Evolutionary conservation across 1,140 invertebrate species (phyloP).

Genomic region (Apolygus lucorum): DNA sequence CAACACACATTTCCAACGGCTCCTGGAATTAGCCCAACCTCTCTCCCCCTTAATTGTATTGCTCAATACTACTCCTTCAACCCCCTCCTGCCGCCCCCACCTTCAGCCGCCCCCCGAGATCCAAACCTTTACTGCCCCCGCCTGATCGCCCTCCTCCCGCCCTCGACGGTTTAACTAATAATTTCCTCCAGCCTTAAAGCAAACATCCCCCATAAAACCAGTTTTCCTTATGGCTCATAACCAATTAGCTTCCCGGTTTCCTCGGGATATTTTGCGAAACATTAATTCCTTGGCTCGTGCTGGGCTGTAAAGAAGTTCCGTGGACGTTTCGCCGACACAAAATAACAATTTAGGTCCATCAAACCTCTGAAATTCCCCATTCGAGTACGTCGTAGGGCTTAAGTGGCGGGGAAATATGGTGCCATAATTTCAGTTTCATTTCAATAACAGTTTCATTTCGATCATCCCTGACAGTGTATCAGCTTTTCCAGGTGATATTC

Average conservation of each 20-base stretch:
- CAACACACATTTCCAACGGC: background rate
- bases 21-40: background rate
- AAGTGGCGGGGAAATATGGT: too few species aligned
- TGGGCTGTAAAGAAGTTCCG: too few species aligned
- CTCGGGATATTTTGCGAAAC: constrained; percentile 9
- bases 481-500: too few species aligned
- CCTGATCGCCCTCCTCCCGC: background rate
- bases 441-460: too few species aligned
- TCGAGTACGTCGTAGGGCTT: too few species aligned
- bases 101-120: background rate
- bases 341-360: too few species aligned
- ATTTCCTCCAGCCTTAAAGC: constrained; percentile 19
- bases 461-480: too few species aligned
- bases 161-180: constrained; percentile 21
- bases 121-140: background rate
- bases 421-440: too few species aligned
- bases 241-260: constrained; percentile 9
- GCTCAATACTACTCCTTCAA: constrained; percentile 15
- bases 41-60: constrained; percentile 19
- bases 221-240: constrained; percentile 16
- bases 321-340: too few species aligned
- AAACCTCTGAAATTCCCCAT: too few species aligned
- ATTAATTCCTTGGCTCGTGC: background rate
- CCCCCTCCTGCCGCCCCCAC: constrained; percentile 3
- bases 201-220: constrained; percentile 13